phyloP scores from a whole-genome alignment of 1,140 invertebrate species.

The Eupeodes corollae region DNA sequence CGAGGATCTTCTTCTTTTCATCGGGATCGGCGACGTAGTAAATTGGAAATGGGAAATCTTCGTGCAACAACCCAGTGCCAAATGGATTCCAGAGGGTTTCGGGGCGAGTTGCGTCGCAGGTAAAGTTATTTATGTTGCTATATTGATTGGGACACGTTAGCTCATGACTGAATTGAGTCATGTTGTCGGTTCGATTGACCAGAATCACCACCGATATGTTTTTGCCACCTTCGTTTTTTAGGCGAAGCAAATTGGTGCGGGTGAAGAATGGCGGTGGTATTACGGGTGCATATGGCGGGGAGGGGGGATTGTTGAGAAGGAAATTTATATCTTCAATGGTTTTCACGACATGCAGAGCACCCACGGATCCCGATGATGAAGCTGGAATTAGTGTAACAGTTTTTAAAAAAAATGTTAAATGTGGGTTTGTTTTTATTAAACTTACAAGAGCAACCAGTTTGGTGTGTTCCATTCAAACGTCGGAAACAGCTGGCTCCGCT shows the following conservation, averaged over 20 bases:
- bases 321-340: constrained; percentile 54
- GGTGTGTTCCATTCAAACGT: constrained; percentile 82
- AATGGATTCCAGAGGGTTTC: constrained; percentile 61
- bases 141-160: constrained; percentile 72
- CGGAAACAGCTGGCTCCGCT: constrained; percentile 70
- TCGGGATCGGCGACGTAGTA: constrained; percentile 55
- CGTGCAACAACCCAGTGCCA: constrained; percentile 60
- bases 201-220: constrained; percentile 45
- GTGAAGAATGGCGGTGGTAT: constrained; percentile 53
- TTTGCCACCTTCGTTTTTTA: constrained; percentile 38
- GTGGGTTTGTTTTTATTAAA: constrained; percentile 13
- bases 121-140: constrained; percentile 28
- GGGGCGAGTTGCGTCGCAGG: constrained; percentile 31
- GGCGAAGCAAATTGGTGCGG: constrained; percentile 38
- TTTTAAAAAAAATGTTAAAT: not conserved
- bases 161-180: constrained; percentile 54
- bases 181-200: constrained; percentile 38
- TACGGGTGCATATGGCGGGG: constrained; percentile 58
- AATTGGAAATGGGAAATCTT: constrained; percentile 75
- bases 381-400: constrained; percentile 39
- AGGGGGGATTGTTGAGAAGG: constrained; percentile 55
- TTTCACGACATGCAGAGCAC: constrained; percentile 66
- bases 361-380: constrained; percentile 61
- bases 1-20: constrained; percentile 47
- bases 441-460: constrained; percentile 83